Conservation (phyloP, 2,797 vertebrate species). For the Tokudaia tokunoshimensis region DNA sequence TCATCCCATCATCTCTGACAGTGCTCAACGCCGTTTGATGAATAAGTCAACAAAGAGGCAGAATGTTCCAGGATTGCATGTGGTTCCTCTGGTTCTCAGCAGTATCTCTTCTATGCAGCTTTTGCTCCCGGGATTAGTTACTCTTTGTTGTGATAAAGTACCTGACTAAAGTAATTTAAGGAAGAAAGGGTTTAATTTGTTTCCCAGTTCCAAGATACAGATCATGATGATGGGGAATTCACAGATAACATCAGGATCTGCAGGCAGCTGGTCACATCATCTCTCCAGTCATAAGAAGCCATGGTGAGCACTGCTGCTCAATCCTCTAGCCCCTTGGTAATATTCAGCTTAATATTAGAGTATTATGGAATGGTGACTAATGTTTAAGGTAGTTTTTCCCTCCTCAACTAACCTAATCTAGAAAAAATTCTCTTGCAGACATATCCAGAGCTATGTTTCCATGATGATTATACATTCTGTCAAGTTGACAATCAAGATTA, state of each 20-base stretch:
- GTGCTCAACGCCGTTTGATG: background rate
- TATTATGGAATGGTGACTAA: background rate
- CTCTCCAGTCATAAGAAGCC: background rate
- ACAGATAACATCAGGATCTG: background rate
- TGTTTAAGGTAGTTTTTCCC: background rate
- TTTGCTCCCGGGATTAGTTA: background rate
- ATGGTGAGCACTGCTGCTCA: too few species aligned
- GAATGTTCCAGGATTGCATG: too few species aligned
- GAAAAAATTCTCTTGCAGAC: background rate
- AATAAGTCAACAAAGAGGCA: background rate
- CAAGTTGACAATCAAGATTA: background rate
- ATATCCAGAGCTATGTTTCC: background rate
- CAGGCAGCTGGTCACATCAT: background rate
- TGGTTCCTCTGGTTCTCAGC: rapidly evolving
- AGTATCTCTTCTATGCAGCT: background rate
- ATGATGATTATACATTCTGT: background rate
- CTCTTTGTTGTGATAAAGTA: background rate
- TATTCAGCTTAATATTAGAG: background rate
- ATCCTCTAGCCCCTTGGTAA: background rate
- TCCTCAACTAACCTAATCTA: background rate
- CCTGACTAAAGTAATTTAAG: background rate
- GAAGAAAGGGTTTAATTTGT: background rate
- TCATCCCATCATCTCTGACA: background rate
- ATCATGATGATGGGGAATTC: background rate
- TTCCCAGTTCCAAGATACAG: background rate